phyloP scores from a whole-genome alignment of 2,797 vertebrate species.

The Odontamblyopus rebecca region DNA sequence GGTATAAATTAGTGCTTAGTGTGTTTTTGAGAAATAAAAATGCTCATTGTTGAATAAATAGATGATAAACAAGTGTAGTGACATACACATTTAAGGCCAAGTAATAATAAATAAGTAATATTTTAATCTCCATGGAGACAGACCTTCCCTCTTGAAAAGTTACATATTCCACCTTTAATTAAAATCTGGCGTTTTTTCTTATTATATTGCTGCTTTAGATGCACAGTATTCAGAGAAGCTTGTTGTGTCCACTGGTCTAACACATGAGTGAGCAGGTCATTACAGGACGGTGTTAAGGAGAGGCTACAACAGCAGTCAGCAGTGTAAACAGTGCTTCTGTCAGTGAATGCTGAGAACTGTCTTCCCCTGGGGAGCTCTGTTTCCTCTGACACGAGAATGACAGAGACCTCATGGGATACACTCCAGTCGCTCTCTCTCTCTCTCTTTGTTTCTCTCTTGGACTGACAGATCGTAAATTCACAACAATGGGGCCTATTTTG shows the following conservation, averaged over 20 bases:
- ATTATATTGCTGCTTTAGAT: too few species aligned
- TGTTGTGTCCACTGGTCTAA: constrained; percentile 16
- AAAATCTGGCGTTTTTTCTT: too few species aligned
- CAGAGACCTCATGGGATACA: constrained; percentile 71
- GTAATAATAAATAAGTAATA: too few species aligned
- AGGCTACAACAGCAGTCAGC: constrained; percentile 28
- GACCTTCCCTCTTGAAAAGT: too few species aligned
- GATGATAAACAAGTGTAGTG: too few species aligned
- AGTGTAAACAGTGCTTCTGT: constrained; percentile 65
- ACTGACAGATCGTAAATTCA: constrained; percentile 74
- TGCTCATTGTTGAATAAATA: too few species aligned
- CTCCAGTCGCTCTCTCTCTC: constrained; percentile 25
- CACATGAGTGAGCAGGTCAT: constrained; percentile 75
- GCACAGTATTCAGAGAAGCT: too few species aligned
- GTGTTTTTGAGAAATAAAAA: too few species aligned
- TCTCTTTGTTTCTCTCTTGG: constrained; percentile 54
- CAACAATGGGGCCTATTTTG: constrained; percentile 75
- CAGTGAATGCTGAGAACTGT: constrained; percentile 63
- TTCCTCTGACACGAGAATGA: constrained; percentile 69
- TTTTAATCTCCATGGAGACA: too few species aligned
- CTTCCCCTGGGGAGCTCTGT: constrained; percentile 62
- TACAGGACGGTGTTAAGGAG: constrained; percentile 59
- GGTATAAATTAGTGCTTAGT: too few species aligned
- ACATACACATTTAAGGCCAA: too few species aligned
- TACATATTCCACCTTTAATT: too few species aligned